Percentiles rank a stretch among this genome's conserved stretches.
These are phyloP conservation scores for Lytechinus variegatus DNA, from an alignment of 35 echinoderm and acorn worm species.

Conservation along the genomic window DNA sequence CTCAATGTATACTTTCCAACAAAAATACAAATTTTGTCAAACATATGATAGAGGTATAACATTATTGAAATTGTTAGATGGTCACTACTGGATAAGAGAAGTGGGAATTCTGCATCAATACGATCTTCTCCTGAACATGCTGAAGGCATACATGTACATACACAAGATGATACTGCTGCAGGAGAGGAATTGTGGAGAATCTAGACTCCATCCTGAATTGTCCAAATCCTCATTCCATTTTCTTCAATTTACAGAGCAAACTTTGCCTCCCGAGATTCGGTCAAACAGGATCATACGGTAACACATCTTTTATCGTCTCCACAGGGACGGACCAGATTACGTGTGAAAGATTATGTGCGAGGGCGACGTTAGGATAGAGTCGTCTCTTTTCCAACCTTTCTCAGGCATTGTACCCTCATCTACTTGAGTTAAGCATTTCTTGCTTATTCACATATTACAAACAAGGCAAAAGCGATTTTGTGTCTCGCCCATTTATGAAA, in stretches of 20 bases:
- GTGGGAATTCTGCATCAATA: too few relatives aligned
- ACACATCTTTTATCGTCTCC: conserved; percentile 11
- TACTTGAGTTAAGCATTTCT: neutral
- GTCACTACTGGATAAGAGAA: too few relatives aligned
- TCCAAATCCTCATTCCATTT: neutral
- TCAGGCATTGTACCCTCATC: neutral
- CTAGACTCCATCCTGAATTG: neutral
- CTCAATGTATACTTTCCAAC: too few relatives aligned
- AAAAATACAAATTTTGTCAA: too few relatives aligned
- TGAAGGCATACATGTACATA: neutral
- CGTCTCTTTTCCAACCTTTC: neutral
- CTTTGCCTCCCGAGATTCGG: neutral
- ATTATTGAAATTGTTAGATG: too few relatives aligned
- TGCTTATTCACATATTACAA: neutral
- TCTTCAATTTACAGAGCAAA: neutral
- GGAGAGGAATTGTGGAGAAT: neutral
- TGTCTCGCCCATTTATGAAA: too few relatives aligned
- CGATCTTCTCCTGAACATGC: too few relatives aligned
- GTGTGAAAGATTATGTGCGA: neutral
- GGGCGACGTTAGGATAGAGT: neutral
- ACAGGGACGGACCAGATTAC: neutral
- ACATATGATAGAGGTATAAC: too few relatives aligned
- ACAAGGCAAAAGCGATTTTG: too few relatives aligned
- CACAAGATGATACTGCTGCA: neutral
- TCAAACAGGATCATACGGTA: neutral